phyloP scores from a whole-genome alignment of 2,113 vertebrate genomes.

The Piaya cayana region DNA sequence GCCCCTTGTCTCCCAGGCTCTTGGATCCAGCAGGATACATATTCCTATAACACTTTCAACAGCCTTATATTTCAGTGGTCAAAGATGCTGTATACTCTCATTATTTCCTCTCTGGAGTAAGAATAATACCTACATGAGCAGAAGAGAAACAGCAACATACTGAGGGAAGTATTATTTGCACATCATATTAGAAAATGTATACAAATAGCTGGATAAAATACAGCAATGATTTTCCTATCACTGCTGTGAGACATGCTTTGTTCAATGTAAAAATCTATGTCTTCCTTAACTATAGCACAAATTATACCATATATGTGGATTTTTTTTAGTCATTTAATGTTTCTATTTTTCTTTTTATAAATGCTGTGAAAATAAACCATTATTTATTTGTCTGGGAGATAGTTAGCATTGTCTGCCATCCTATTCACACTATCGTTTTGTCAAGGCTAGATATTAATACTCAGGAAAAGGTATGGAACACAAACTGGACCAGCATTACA shows the following conservation, averaged over 20 bases:
- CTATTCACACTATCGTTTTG: neutral
- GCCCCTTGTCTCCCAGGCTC: neutral
- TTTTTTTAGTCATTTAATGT: neutral
- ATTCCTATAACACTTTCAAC: neutral
- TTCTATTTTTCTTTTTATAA: neutral
- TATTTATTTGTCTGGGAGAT: neutral
- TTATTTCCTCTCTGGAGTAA: neutral
- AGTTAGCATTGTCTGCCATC: neutral
- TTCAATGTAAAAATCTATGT: neutral
- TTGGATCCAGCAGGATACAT: neutral
- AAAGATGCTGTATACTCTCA: neutral
- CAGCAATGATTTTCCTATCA: neutral
- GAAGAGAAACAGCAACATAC: neutral
- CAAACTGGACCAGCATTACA: neutral
- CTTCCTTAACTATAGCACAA: neutral
- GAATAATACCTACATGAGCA: fast-evolving
- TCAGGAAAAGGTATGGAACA: neutral
- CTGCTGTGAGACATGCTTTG: neutral
- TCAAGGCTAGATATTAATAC: neutral
- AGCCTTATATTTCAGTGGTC: neutral
- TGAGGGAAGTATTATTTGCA: neutral
- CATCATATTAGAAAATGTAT: neutral
- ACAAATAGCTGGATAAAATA: neutral
- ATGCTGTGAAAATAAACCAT: neutral
- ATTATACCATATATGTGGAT: neutral